Evolutionary conservation across 2,113 vertebrate genomes (phyloP), one percentile per base, ranked within the genome.

Genomic region (Aptenodytes forsteri): DNA sequence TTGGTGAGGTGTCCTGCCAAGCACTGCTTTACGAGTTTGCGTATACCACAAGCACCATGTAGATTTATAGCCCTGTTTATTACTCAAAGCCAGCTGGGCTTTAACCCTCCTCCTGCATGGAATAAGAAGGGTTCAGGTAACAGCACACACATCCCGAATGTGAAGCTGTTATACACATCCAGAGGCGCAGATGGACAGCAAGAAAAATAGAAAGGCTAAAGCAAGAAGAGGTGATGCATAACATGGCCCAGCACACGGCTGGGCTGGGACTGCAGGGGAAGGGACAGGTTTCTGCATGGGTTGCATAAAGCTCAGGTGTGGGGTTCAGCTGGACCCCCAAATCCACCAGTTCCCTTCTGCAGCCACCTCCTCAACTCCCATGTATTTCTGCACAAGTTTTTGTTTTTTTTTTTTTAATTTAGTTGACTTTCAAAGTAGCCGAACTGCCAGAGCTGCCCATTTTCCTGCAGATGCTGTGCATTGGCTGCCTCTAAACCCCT

Each of bases 401-500:
- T 36, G 36, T 16, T 22, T 29, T 27, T 13, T n/a, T 25, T 21
- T 7, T 7, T 34, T 30, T 6, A 25, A 30, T 77, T 54, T 32
- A 49, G 75, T 26, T 96, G 96, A 89, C 91, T 95, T 95, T 86
- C 86, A 92, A 32, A 85, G 80, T 5, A n/a, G 83, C 54, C 0
- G 5, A 32, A 34, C 81, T 91, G 89, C 85, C 78, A 89, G 55
- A 42, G 79, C 92, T 56, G 87, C 87, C 94, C 73, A 10, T 90
- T 94, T 40, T 23, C 83, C 75, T 75, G 91, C 97, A 97, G 96
- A 95, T 95, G 96, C 92, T 97, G 84, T 7, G 71, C 66, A 16
- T 15, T 96, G 95, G 96, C 94, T 83, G 95, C 89, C 95, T 97
- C 72, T 11, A 73, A 90, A 86, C 76, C 91, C 86, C 96, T 91